These are phyloP conservation scores for Oreocharis arfaki DNA, from an alignment of 2,113 vertebrate genomes.

Conservation along the genomic window DNA sequence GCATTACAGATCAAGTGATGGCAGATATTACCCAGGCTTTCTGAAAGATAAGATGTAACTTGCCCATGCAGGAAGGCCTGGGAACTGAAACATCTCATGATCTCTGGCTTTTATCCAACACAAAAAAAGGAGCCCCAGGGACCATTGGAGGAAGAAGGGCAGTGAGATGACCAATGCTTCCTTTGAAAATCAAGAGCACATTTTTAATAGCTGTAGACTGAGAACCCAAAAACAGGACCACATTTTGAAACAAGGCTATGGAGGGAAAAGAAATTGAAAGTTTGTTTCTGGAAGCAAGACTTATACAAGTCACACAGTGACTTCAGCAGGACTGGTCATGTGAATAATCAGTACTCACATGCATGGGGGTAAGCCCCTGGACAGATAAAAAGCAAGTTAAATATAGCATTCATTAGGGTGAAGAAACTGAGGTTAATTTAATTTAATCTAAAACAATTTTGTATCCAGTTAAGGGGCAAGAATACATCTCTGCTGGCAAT, in stretches of 20 bases:
- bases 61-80: background rate
- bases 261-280: background rate
- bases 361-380: background rate
- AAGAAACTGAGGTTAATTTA: background rate
- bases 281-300: background rate
- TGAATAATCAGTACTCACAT: background rate
- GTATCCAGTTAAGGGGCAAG: background rate
- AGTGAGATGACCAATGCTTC: background rate
- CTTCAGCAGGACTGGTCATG: background rate
- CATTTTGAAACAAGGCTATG: background rate
- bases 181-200: background rate
- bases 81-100: background rate
- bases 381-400: background rate
- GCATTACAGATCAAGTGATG: background rate
- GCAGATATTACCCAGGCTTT: background rate
- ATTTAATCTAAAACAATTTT: background rate
- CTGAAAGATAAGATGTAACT: background rate
- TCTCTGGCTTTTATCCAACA: background rate
- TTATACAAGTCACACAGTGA: background rate
- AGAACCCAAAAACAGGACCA: background rate
- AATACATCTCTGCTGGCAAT: background rate
- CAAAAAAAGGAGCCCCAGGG: background rate
- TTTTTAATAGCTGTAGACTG: background rate
- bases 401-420: background rate
- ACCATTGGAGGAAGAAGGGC: background rate